Percentiles rank a stretch among this genome's conserved stretches.
Evolutionary conservation across 2,113 vertebrate species (phyloP).

Genomic region (Apodemus sylvaticus): DNA sequence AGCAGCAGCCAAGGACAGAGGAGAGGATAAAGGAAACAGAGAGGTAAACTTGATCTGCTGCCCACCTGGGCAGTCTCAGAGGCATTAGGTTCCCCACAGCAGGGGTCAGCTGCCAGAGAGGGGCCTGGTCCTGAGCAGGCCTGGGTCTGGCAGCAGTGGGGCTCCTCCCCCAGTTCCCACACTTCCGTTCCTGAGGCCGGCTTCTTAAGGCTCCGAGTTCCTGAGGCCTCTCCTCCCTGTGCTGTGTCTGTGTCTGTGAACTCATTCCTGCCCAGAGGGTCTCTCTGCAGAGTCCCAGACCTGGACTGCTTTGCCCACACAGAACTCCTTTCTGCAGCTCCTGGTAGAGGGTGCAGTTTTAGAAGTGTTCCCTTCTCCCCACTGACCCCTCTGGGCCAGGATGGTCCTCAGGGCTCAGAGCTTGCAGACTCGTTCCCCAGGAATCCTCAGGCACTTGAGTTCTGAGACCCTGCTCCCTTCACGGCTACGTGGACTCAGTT

Average conservation of each 20-base stretch:
- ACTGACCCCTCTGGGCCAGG: too few species aligned
- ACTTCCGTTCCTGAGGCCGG: background rate
- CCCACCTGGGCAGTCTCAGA: slow-evolving; percentile 56
- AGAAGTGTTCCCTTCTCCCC: background rate
- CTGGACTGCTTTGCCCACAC: background rate
- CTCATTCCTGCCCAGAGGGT: background rate
- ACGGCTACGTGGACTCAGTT: background rate
- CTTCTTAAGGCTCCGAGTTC: background rate
- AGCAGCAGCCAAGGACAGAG: background rate
- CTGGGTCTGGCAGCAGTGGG: background rate
- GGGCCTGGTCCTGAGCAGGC: background rate
- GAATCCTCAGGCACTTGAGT: accelerated
- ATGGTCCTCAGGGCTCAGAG: background rate
- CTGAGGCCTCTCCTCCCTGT: background rate
- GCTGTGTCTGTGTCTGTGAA: background rate
- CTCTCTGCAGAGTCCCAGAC: background rate
- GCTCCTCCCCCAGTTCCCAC: background rate
- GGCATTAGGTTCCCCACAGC: slow-evolving; percentile 32
- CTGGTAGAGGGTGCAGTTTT: background rate
- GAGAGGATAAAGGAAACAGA: background rate
- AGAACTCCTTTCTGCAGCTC: background rate
- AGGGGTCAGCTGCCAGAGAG: background rate
- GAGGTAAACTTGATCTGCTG: slow-evolving; percentile 18
- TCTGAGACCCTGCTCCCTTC: background rate
- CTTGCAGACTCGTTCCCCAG: background rate